Conservation (phyloP, 2,113 vertebrate genomes). For the Acanthisitta chloris region DNA sequence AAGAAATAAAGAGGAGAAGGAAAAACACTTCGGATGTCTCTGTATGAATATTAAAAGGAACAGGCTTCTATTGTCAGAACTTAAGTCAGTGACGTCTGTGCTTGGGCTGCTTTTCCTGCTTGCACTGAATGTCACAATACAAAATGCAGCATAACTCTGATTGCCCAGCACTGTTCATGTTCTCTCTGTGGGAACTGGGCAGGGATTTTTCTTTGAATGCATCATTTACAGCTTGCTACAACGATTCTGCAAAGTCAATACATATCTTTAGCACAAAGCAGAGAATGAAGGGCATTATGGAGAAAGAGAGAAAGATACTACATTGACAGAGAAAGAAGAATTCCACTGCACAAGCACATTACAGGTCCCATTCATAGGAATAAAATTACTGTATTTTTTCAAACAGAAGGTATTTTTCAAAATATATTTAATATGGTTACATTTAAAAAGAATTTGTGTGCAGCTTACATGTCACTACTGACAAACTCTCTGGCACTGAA, state of each 20-base stretch:
- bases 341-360: slow-evolving; percentile 21
- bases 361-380: slow-evolving; percentile 10
- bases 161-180: slow-evolving; percentile 20
- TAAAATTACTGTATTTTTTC: background rate
- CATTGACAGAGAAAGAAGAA: slow-evolving; percentile 32
- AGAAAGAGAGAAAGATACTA: slow-evolving; percentile 16
- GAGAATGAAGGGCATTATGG: slow-evolving; percentile 56
- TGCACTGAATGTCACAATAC: slow-evolving; percentile 30
- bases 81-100: background rate
- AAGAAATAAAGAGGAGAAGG: slow-evolving; percentile 1
- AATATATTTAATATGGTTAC: background rate
- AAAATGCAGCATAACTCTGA: slow-evolving; percentile 44
- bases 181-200: slow-evolving; percentile 41
- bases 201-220: slow-evolving; percentile 58
- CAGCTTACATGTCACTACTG: background rate
- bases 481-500: slow-evolving; percentile 4
- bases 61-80: slow-evolving; percentile 12
- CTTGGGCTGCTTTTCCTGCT: slow-evolving; percentile 30
- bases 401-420: slow-evolving; percentile 5
- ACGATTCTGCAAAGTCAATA: slow-evolving; percentile 56
- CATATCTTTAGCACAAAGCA: slow-evolving; percentile 46
- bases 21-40: background rate
- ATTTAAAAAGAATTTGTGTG: background rate
- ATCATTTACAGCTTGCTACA: slow-evolving; percentile 47
- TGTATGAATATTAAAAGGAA: background rate